A percentile compares a stretch with the other conserved stretches of the same genome.
Conservation (phyloP, 2,113 vertebrate species). For the Glaucomys volans region DNA sequence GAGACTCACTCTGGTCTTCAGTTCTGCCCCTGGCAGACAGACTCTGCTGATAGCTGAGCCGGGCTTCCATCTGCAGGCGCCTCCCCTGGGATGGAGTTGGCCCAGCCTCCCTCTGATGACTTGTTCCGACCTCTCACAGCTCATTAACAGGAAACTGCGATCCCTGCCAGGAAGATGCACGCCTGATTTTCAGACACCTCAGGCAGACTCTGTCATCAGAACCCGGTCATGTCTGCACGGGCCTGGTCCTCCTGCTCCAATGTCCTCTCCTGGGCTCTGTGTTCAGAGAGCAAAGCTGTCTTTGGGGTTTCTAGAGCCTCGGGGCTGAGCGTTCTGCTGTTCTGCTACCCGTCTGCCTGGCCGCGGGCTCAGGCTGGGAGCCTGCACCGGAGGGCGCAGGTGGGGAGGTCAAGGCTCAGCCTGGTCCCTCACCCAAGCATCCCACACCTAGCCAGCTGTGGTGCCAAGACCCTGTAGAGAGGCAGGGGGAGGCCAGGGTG, state of each 20-base stretch:
- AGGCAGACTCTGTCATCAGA: slow-evolving; percentile 62
- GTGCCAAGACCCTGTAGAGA: rapidly evolving
- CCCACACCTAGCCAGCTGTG: neutral
- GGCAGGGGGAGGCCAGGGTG: neutral
- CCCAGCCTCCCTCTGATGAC: slow-evolving; percentile 48
- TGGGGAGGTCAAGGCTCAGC: neutral
- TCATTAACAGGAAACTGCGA: slow-evolving; percentile 67
- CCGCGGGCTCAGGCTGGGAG: neutral
- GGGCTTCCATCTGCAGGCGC: neutral
- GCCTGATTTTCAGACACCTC: slow-evolving; percentile 62
- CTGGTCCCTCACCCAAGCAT: neutral
- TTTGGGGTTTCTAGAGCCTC: neutral
- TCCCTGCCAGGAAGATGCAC: slow-evolving; percentile 60
- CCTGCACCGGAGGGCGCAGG: neutral
- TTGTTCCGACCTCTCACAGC: slow-evolving; percentile 55
- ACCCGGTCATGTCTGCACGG: slow-evolving; percentile 39
- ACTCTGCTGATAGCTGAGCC: neutral
- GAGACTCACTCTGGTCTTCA: neutral
- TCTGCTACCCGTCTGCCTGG: neutral
- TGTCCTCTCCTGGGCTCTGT: neutral
- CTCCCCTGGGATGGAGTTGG: neutral
- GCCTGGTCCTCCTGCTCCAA: neutral
- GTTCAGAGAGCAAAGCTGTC: neutral
- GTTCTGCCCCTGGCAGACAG: neutral
- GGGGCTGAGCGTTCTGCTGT: neutral